Percentiles rank a stretch among this genome's conserved stretches.
Evolutionary conservation across 2,113 vertebrate genomes (phyloP).

Genomic region (Zeus faber): DNA sequence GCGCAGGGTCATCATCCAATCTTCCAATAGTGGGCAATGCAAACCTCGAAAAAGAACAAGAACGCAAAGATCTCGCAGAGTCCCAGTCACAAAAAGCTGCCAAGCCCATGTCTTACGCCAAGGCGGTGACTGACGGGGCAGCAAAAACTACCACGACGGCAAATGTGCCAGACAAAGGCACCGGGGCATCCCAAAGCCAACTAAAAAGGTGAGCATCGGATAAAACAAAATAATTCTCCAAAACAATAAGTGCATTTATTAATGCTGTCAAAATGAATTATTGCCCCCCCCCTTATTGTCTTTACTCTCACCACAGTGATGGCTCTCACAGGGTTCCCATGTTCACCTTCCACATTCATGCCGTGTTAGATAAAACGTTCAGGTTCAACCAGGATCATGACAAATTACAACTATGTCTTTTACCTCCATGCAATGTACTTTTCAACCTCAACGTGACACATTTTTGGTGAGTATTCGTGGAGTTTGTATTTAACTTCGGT

Average conservation of each 20-base stretch:
- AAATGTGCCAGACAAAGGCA: slow-evolving; percentile 11
- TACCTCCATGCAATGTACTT: too few relatives aligned
- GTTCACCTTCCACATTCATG: slow-evolving; percentile 64
- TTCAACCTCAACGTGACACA: slow-evolving; percentile 15
- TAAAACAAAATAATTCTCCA: background rate
- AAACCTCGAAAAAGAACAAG: background rate
- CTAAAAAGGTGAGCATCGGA: slow-evolving; percentile 13
- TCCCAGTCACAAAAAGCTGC: background rate
- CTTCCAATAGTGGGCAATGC: background rate
- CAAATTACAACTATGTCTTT: too few relatives aligned
- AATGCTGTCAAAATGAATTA: too few relatives aligned
- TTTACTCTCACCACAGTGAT: slow-evolving; percentile 34
- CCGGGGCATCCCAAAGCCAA: background rate
- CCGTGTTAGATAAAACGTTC: slow-evolving; percentile 64
- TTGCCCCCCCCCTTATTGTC: background rate
- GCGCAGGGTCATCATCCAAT: background rate
- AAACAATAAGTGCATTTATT: too few relatives aligned
- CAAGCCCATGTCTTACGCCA: slow-evolving; percentile 19
- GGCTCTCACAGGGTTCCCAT: slow-evolving; percentile 25
- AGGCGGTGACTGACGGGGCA: background rate
- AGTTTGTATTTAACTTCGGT: background rate
- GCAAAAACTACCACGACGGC: background rate
- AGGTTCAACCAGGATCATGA: slow-evolving; percentile 18
- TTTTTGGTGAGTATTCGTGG: slow-evolving; percentile 50
- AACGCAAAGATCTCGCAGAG: background rate